Conservation (phyloP, 2,113 vertebrate species). For the Gallinago undulata region DNA sequence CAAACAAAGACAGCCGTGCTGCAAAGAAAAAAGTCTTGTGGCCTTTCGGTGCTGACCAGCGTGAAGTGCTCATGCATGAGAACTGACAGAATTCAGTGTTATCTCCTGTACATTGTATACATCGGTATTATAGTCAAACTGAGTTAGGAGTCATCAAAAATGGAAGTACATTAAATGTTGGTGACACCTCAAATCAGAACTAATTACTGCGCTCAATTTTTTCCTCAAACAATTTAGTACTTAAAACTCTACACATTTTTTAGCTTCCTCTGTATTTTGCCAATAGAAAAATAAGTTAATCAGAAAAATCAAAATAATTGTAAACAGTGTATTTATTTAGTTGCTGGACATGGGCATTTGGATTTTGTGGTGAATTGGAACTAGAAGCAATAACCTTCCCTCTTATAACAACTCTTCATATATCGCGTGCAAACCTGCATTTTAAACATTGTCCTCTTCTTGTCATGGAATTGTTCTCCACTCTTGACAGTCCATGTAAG, state of each 20-base stretch:
- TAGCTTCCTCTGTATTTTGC: not conserved
- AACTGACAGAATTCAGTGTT: not conserved
- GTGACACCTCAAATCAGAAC: not conserved
- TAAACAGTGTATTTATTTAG: not conserved
- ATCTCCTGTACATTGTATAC: not conserved
- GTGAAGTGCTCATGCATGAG: not conserved
- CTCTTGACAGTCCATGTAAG: not conserved
- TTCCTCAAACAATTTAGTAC: not conserved
- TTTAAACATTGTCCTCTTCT: not conserved
- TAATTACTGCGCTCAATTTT: not conserved
- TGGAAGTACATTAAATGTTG: not conserved
- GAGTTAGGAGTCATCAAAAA: not conserved
- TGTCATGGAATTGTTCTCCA: not conserved
- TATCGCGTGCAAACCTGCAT: rapidly evolving
- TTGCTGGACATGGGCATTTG: not conserved
- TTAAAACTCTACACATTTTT: not conserved
- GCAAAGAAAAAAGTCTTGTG: not conserved
- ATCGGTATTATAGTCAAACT: not conserved
- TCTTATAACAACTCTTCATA: not conserved
- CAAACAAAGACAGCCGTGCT: not conserved
- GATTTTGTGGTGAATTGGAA: not conserved
- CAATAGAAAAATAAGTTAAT: not conserved
- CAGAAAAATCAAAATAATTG: not conserved
- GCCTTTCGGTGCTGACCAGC: not conserved
- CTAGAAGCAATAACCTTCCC: not conserved